phyloP scores from a whole-genome alignment of 1,140 invertebrate genomes.

The Penaeus indicus region DNA sequence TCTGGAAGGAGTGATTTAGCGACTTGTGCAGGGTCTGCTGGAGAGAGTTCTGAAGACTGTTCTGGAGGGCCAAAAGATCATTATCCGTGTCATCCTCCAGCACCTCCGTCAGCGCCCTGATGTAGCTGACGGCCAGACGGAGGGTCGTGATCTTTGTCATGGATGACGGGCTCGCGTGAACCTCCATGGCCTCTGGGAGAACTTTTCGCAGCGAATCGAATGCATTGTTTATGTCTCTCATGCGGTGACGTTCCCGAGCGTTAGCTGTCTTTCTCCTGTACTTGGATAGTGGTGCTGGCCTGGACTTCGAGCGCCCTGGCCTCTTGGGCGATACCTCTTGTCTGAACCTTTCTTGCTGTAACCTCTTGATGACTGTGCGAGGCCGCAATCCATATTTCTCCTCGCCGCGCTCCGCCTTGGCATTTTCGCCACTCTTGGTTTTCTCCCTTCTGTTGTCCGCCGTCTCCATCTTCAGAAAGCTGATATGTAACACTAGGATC shows the following conservation, averaged over 20 bases:
- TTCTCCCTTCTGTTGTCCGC: no score
- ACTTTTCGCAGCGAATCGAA: slow-evolving; percentile 73
- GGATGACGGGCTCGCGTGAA: background rate
- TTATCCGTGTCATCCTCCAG: slow-evolving; percentile 67
- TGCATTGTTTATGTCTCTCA: slow-evolving; percentile 89
- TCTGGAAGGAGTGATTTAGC: background rate
- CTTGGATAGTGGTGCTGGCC: slow-evolving; percentile 72
- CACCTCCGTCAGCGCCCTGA: slow-evolving; percentile 69
- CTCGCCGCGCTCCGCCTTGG: background rate
- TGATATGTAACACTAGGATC: no score
- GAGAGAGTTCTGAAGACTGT: background rate
- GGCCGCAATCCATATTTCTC: slow-evolving; percentile 73
- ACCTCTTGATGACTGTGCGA: slow-evolving; percentile 72
- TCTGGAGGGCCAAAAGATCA: background rate
- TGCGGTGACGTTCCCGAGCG: slow-evolving; percentile 84
- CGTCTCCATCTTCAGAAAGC: no score
- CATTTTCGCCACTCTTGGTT: no score
- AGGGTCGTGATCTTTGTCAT: slow-evolving; percentile 44
- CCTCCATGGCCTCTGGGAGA: slow-evolving; percentile 70
- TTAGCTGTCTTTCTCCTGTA: slow-evolving; percentile 90
- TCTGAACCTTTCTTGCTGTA: slow-evolving; percentile 69
- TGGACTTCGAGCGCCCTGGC: background rate
- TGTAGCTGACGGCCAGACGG: slow-evolving; percentile 38
- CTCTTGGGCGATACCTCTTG: background rate
- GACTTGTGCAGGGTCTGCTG: background rate